Percentiles rank a stretch among this genome's conserved stretches.
Conservation (phyloP, 2,113 vertebrate species). For the Bungarus multicinctus region DNA sequence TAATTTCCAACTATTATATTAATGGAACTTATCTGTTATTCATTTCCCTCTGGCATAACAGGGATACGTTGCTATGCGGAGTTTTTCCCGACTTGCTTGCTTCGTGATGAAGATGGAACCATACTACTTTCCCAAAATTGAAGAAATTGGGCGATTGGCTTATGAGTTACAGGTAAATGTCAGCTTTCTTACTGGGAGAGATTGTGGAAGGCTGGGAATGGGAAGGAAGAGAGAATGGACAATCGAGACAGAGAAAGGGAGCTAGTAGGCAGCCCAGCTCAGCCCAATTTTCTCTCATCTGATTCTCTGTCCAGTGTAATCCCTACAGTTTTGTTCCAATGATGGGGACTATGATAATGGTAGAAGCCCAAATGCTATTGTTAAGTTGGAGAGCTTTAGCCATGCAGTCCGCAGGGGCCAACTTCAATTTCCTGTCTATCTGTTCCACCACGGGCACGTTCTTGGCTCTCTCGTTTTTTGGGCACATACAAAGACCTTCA, state of each 20-base stretch:
- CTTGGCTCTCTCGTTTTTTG: not conserved
- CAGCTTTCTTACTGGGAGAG: fast-evolving
- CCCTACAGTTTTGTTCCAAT: not conserved
- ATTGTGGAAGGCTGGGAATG: not conserved
- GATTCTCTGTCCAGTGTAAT: not conserved
- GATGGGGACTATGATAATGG: not conserved
- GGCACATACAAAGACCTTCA: not conserved
- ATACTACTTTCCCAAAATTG: conserved; percentile 47
- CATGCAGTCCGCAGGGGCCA: not conserved
- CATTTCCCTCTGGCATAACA: conserved; percentile 32
- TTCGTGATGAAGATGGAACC: conserved; percentile 68
- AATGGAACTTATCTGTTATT: not conserved
- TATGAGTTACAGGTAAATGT: conserved; percentile 66
- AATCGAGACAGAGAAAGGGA: not conserved
- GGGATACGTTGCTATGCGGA: conserved; percentile 65
- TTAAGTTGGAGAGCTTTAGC: not conserved
- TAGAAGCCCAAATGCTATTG: not conserved
- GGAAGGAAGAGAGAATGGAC: not conserved
- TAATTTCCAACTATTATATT: not conserved
- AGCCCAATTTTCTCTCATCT: not conserved
- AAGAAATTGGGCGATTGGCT: conserved; percentile 45
- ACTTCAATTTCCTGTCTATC: not conserved
- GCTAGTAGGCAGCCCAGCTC: not conserved
- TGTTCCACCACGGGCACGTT: not conserved
- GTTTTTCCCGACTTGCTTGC: conserved; percentile 66